Evolutionary conservation across 2,797 vertebrate genomes (phyloP), one percentile per base, ranked within the genome.

Genomic region (Euthynnus affinis): DNA sequence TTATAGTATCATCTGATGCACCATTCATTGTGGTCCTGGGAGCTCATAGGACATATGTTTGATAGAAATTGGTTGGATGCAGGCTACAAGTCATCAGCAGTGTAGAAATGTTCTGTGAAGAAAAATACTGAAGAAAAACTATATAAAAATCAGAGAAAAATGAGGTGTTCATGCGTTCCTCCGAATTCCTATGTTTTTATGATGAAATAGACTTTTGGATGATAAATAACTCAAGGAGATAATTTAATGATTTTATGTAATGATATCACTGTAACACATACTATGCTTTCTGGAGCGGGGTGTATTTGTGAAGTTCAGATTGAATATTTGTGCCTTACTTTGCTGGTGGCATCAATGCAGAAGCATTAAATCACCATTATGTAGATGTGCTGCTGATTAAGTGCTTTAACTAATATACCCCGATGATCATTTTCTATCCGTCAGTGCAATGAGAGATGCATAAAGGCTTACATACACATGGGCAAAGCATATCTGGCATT

Each of bases 401-500:
- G 46, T 67, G 34, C 40, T 68, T 66, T 59, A 59, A 76, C 49
- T 13, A 65, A 65, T 55, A 53, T 25, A 48, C 37, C 66, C 14
- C n/a, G 40, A 27, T 81, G 34, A 72, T 83, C 2, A 71, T 80
- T 82, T 78, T 79, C 29, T 87, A 49, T 82, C 59, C 70, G 34
- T 76, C 93, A 98, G 97, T 98, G 97, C 92, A 94, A 96, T 93
- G 95, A 94, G 40, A 96, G 89, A 49, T 97, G 93, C 78, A 87
- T 93, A 8, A 99, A 99, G 85, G 97, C 97, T 0, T 95, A 96
- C 68, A 92, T 98, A 48, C 96, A 97, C 60, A 97, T 98, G 97
- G 97, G 96, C 7, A 98, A 96, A 90, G 97, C 97, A 77, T 93
- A 96, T 88, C 83, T 95, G 75, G 95, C 93, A 2, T 85, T 97